Evolutionary conservation across 2,888 invertebrate species (phyloP).

Genomic region (Eucera pruinosa): DNA sequence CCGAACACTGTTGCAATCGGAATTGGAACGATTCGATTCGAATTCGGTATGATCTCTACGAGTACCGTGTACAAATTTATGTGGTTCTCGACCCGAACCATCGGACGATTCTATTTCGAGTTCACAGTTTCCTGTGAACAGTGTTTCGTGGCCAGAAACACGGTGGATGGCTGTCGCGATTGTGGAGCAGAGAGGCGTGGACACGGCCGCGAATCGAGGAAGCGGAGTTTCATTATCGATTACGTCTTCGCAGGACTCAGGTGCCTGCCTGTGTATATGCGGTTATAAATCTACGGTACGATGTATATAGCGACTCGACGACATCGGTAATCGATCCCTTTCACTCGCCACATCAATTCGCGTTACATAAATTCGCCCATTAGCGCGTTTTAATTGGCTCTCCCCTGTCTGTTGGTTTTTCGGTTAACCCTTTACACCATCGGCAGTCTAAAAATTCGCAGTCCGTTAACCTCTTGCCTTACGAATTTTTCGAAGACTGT

Average conservation of each 20-base stretch:
- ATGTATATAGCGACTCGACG: conserved; percentile 23
- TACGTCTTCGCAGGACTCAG: conserved; percentile 43
- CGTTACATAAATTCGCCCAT: conserved; percentile 47
- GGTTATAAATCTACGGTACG: conserved; percentile 43
- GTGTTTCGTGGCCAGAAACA: no score
- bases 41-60: background rate
- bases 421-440: no score
- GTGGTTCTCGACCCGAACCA: no score
- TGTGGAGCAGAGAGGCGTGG: background rate
- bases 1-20: background rate
- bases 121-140: background rate
- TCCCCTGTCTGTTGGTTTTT: background rate
- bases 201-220: conserved; percentile 49
- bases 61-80: no score
- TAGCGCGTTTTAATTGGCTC: conserved; percentile 29
- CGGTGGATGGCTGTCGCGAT: background rate
- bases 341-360: conserved; percentile 41
- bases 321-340: conserved; percentile 58
- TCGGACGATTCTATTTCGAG: conserved; percentile 15
- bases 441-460: no score
- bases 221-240: conserved; percentile 66
- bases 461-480: no score
- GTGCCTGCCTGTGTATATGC: conserved; percentile 19
- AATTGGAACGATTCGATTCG: conserved; percentile 5
- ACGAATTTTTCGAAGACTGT: no score